Conservation (phyloP, 2,113 vertebrate genomes). For the Lagopus muta region DNA sequence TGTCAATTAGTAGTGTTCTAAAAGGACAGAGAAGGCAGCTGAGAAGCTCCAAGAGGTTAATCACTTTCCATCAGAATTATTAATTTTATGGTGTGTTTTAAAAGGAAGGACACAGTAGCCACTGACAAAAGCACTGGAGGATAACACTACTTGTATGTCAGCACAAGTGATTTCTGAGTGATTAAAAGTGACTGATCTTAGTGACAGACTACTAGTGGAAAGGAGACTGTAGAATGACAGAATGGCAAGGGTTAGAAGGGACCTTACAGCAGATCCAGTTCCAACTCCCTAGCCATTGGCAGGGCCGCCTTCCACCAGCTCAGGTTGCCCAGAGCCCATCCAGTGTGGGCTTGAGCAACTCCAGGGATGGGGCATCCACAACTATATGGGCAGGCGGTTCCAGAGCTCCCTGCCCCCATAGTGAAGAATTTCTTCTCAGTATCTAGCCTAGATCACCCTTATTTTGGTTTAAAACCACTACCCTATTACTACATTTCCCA, state of each 20-base stretch:
- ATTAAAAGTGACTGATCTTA: background rate
- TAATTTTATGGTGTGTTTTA: constrained; percentile 15
- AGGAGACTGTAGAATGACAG: background rate
- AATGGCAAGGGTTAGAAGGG: background rate
- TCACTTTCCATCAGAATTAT: constrained; percentile 25
- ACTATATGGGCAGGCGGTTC: background rate
- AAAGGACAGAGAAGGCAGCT: constrained; percentile 18
- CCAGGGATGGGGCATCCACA: background rate
- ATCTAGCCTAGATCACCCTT: background rate
- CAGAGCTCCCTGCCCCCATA: background rate
- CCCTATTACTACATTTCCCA: background rate
- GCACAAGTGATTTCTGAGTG: background rate
- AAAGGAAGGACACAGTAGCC: background rate
- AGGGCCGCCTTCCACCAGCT: background rate
- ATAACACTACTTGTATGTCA: background rate
- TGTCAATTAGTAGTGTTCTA: constrained; percentile 42
- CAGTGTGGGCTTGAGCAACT: background rate
- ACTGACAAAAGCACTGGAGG: background rate
- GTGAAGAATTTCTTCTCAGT: background rate
- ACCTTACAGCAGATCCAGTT: background rate
- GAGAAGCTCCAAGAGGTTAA: constrained; percentile 28
- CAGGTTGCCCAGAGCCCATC: background rate
- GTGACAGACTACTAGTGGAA: background rate
- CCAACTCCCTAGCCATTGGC: background rate
- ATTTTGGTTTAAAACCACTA: background rate